A percentile compares a stretch with the other conserved stretches of the same genome.
These are phyloP conservation scores for Hirundichthys speculiger DNA, from an alignment of 2,113 vertebrate genomes.

Conservation along the genomic window DNA sequence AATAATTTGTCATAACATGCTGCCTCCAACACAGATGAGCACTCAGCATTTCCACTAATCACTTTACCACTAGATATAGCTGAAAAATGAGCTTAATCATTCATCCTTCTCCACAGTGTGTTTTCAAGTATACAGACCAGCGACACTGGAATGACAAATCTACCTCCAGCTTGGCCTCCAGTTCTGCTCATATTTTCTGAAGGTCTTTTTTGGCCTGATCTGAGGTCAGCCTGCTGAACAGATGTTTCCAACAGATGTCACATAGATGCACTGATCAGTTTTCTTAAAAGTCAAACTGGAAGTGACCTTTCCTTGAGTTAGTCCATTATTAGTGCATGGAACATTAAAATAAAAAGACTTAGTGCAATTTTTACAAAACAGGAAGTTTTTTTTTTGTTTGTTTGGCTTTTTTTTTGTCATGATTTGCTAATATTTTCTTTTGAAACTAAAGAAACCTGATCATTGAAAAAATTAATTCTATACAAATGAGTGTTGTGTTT, in stretches of 20 bases:
- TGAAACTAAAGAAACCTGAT: neutral
- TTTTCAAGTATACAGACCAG: conserved; percentile 16
- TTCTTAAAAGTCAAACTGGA: conserved; percentile 13
- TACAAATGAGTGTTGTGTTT: neutral
- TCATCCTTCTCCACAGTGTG: neutral
- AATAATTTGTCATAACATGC: neutral
- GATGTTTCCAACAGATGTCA: conserved; percentile 50
- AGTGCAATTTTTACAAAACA: no score
- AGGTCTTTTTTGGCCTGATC: conserved; percentile 4
- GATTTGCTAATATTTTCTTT: neutral
- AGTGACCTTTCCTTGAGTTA: conserved; percentile 22
- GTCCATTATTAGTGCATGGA: neutral
- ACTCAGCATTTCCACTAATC: conserved; percentile 21
- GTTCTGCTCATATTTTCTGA: conserved; percentile 6
- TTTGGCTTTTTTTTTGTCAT: conserved; percentile 1
- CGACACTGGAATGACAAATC: neutral
- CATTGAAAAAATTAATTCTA: neutral
- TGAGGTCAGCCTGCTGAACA: conserved; percentile 32
- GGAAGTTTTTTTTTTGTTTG: conserved; percentile 1
- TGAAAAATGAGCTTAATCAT: neutral
- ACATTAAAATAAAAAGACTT: neutral
- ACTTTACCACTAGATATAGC: conserved; percentile 2
- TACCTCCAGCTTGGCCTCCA: neutral
- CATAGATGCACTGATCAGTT: conserved; percentile 18
- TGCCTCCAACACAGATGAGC: conserved; percentile 20